phyloP scores from a whole-genome alignment of 2,113 vertebrate genomes.

The Carettochelys insculpta region DNA sequence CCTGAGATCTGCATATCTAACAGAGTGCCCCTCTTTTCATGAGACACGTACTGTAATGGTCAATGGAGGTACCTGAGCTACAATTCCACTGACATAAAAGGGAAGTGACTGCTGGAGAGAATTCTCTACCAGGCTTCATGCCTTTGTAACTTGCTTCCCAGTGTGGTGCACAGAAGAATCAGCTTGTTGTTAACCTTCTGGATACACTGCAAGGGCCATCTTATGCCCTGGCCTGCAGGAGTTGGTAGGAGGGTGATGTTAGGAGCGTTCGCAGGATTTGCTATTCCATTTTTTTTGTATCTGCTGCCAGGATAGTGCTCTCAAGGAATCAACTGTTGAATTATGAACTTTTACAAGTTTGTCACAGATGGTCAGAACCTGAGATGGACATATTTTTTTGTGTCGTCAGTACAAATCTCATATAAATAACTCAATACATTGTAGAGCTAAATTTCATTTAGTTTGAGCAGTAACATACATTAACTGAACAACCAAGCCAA shows the following conservation, averaged over 20 bases:
- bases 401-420: neutral
- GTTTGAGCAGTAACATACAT: neutral
- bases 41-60: neutral
- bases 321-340: neutral
- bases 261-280: neutral
- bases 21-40: neutral
- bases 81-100: neutral
- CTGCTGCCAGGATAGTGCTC: neutral
- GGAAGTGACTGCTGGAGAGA: neutral
- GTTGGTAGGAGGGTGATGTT: neutral
- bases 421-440: neutral
- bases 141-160: neutral
- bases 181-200: neutral
- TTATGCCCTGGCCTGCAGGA: neutral
- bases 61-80: neutral
- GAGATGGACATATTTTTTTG: neutral
- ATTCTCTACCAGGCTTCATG: neutral
- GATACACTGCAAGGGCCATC: fast-evolving
- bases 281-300: neutral
- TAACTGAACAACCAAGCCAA: neutral
- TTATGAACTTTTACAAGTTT: neutral
- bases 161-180: neutral
- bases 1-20: neutral
- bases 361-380: neutral
- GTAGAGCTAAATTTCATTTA: neutral